These are phyloP conservation scores for Saxidomus purpurata DNA, from an alignment of 1,140 invertebrate species.

Conservation along the genomic window DNA sequence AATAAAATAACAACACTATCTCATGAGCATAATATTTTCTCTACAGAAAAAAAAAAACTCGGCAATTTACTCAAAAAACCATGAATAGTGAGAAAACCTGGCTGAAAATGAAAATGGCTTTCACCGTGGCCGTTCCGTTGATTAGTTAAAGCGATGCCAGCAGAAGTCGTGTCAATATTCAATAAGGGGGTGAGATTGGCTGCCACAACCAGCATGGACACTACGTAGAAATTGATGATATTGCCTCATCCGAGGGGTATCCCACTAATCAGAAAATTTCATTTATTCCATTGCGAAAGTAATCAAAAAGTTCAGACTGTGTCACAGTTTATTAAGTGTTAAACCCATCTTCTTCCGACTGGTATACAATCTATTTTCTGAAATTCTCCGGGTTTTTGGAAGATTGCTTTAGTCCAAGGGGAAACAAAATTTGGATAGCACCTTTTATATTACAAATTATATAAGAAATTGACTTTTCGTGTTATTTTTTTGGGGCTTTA, in stretches of 20 bases:
- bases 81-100: background rate
- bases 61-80: too few relatives aligned
- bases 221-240: constrained; percentile 62
- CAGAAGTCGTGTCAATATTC: constrained; percentile 37
- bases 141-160: background rate
- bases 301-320: constrained; percentile 70
- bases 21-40: too few relatives aligned
- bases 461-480: constrained; percentile 65
- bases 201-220: constrained; percentile 29
- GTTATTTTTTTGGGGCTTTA: background rate
- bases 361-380: constrained; percentile 69
- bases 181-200: constrained; percentile 30
- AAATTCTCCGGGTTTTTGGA: constrained; percentile 48
- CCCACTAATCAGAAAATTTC: constrained; percentile 67
- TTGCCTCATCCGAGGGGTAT: constrained; percentile 52
- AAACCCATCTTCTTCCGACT: constrained; percentile 65
- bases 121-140: background rate
- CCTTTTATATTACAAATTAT: constrained; percentile 67
- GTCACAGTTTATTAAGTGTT: constrained; percentile 69
- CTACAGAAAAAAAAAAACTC: too few relatives aligned
- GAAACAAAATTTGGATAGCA: constrained; percentile 61
- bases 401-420: constrained; percentile 58
- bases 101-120: constrained; percentile 28
- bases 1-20: too few relatives aligned
- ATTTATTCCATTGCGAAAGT: constrained; percentile 69